phyloP scores from a whole-genome alignment of 2,888 invertebrate genomes.

The Pyrochroa serraticornis region DNA sequence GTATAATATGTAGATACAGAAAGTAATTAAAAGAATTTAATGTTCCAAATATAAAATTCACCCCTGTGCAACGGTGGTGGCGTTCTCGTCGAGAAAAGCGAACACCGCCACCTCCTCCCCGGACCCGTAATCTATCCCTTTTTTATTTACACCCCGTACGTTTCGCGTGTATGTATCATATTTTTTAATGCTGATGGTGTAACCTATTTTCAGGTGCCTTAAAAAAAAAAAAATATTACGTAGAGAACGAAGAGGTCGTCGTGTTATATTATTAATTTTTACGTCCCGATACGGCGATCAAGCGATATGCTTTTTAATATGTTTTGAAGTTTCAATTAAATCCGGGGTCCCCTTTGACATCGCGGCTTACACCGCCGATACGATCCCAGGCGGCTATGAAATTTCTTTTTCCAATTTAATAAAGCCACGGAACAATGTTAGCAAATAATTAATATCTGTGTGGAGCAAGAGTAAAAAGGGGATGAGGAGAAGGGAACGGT shows the following conservation, averaged over 20 bases:
- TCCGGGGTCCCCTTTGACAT: constrained; percentile 48
- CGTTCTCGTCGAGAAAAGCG: constrained; percentile 21
- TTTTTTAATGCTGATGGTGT: constrained; percentile 31
- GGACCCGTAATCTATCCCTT: constrained; percentile 39
- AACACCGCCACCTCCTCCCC: constrained; percentile 28
- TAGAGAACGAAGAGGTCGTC: too few relatives aligned
- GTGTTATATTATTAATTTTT: too few relatives aligned
- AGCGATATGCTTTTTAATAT: constrained; percentile 46
- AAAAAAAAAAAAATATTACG: too few relatives aligned
- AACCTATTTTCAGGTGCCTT: not conserved
- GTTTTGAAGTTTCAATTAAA: constrained; percentile 54
- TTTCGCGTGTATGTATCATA: constrained; percentile 42
- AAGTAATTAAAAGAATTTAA: constrained; percentile 59
- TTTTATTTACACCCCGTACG: constrained; percentile 44
- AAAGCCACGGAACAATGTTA: constrained; percentile 49
- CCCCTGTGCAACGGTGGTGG: constrained; percentile 39
- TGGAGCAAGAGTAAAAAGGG: constrained; percentile 14
- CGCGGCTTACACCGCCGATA: constrained; percentile 43
- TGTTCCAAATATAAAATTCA: constrained; percentile 58
- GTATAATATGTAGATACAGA: constrained; percentile 57
- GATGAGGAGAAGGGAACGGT: constrained; percentile 4
- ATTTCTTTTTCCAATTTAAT: constrained; percentile 54
- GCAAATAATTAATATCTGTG: constrained; percentile 49
- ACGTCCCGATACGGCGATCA: constrained; percentile 15
- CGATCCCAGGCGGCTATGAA: constrained; percentile 48